phyloP scores from a whole-genome alignment of 2,797 vertebrate genomes.

The Falco berigora region DNA sequence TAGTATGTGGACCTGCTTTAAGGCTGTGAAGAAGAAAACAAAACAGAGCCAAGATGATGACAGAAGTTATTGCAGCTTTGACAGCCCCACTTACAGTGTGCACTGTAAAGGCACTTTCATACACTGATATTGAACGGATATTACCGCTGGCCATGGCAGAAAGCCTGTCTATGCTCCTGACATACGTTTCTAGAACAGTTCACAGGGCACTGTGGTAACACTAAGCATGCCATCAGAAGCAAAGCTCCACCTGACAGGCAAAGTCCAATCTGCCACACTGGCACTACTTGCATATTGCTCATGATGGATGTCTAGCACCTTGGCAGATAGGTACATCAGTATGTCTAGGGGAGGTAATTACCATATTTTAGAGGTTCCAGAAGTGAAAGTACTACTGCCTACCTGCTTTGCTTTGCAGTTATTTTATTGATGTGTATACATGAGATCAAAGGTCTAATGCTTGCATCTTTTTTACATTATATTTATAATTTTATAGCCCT shows the following conservation, averaged over 20 bases:
- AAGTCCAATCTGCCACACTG: background rate
- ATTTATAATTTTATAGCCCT: conserved; percentile 3
- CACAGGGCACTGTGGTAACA: background rate
- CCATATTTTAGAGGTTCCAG: background rate
- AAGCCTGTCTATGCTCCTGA: background rate
- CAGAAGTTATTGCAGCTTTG: conserved; percentile 46
- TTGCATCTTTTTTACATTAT: background rate
- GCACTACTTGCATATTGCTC: background rate
- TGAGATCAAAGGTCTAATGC: background rate
- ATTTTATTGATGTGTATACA: background rate
- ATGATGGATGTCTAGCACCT: background rate
- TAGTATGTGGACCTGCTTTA: background rate
- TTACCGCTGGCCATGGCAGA: background rate
- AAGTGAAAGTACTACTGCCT: background rate
- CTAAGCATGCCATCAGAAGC: background rate
- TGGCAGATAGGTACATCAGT: background rate
- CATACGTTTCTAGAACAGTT: background rate
- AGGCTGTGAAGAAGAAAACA: background rate
- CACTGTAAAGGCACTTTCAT: background rate
- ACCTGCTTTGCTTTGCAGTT: background rate
- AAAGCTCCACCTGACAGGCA: background rate
- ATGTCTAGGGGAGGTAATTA: background rate
- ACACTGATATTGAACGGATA: background rate
- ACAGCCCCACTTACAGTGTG: conserved; percentile 29
- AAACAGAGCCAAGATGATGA: conserved; percentile 58